Conservation (phyloP, 1,140 invertebrate genomes). For the Drosophila kikkawai region DNA sequence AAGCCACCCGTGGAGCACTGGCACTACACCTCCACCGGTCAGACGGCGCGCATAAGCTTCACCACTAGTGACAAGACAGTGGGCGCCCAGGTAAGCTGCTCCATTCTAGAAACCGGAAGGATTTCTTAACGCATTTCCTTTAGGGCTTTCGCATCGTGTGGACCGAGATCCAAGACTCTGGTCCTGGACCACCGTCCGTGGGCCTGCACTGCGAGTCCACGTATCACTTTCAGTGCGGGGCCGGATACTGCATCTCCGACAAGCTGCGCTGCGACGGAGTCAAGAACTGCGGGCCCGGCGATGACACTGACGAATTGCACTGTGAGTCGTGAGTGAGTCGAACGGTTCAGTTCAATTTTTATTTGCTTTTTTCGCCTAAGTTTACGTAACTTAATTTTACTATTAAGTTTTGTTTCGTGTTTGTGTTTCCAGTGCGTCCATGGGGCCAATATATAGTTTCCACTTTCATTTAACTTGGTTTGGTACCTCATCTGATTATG, state of each 20-base stretch:
- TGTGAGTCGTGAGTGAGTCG: conserved; percentile 89
- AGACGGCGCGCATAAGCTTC: conserved; percentile 88
- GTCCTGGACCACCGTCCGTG: conserved; percentile 81
- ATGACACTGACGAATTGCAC: conserved; percentile 92
- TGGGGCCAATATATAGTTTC: conserved; percentile 36
- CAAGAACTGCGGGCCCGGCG: conserved; percentile 92
- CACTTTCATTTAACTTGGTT: conserved; percentile 46
- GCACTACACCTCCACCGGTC: conserved; percentile 92
- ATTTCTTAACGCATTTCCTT: background rate
- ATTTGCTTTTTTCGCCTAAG: conserved; percentile 60
- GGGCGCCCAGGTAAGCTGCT: conserved; percentile 86
- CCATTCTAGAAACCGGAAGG: background rate
- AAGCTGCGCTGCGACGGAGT: conserved; percentile 91
- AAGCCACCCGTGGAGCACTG: conserved; percentile 90
- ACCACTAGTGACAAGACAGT: conserved; percentile 94
- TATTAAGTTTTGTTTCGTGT: conserved; percentile 49
- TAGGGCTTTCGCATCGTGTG: conserved; percentile 95
- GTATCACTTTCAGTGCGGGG: conserved; percentile 85
- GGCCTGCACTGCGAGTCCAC: conserved; percentile 83
- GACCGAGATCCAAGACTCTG: conserved; percentile 91
- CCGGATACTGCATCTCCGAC: conserved; percentile 92
- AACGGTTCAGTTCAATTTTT: conserved; percentile 85
- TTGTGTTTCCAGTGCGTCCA: conserved; percentile 67
- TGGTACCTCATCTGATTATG: conserved; percentile 23
- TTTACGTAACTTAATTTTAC: conserved; percentile 39